These are phyloP conservation scores for Harpagifer antarcticus DNA, from an alignment of 2,797 vertebrate species.

Conservation along the genomic window DNA sequence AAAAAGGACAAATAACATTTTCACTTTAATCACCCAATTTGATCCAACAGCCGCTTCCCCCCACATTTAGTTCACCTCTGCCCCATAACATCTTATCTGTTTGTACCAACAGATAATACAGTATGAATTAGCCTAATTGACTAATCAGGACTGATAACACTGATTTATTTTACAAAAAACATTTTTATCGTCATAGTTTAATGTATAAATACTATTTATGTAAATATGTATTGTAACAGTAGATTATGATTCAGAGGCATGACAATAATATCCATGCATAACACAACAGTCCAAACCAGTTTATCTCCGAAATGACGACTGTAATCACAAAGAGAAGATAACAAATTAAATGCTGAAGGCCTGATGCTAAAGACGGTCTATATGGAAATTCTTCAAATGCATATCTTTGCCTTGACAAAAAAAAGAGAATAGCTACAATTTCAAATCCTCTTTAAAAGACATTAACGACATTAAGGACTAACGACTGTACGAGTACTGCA, in stretches of 20 bases:
- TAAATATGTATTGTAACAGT: slow-evolving; percentile 19
- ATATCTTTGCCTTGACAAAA: neutral
- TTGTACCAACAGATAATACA: slow-evolving; percentile 15
- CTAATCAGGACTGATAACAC: slow-evolving; percentile 23
- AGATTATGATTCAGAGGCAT: slow-evolving; percentile 21
- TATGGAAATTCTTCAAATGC: slow-evolving; percentile 5
- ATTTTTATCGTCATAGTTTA: neutral
- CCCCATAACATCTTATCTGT: neutral
- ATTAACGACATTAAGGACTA: neutral
- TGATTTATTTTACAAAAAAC: neutral
- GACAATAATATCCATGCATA: slow-evolving; percentile 6
- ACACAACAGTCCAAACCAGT: neutral
- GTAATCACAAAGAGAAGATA: neutral
- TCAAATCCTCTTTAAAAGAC: neutral
- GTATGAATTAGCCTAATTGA: slow-evolving; percentile 16
- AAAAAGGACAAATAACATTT: neutral
- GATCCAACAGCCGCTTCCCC: no score
- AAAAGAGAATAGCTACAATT: neutral
- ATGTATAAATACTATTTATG: slow-evolving; percentile 2
- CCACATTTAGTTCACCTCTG: no score
- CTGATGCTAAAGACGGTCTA: neutral
- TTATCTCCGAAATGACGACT: neutral
- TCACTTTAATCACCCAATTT: no score
- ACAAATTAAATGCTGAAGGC: neutral
- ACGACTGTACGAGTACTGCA: neutral